Percentiles rank a stretch among this genome's conserved stretches.
These are phyloP conservation scores for Microctenopoma stevenorrisi DNA, from an alignment of 2,797 vertebrate species.

Conservation along the genomic window DNA sequence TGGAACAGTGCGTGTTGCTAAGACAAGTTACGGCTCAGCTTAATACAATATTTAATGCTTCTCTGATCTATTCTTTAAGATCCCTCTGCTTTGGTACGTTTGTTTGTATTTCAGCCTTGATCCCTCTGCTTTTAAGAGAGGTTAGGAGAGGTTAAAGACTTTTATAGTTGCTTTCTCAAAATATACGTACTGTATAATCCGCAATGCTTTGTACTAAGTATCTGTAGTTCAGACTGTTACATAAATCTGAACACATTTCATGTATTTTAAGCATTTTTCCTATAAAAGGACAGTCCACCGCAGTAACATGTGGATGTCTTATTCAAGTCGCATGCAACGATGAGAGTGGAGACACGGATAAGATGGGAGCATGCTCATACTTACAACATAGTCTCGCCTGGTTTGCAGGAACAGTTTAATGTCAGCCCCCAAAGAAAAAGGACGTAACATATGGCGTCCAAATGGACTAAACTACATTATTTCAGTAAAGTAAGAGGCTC, in stretches of 20 bases:
- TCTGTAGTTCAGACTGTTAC: slow-evolving; percentile 16
- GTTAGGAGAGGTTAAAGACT: slow-evolving; percentile 44
- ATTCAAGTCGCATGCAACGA: slow-evolving; percentile 43
- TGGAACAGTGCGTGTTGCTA: not conserved
- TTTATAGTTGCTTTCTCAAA: slow-evolving; percentile 26
- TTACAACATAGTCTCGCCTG: slow-evolving; percentile 40
- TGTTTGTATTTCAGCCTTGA: slow-evolving; percentile 32
- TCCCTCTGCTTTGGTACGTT: slow-evolving; percentile 19
- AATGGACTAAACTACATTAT: not conserved
- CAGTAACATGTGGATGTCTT: slow-evolving; percentile 25
- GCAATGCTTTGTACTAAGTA: slow-evolving; percentile 4
- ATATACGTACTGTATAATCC: slow-evolving; percentile 44
- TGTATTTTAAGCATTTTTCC: slow-evolving; percentile 21
- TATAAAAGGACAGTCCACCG: slow-evolving; percentile 28
- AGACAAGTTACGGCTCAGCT: slow-evolving; percentile 11
- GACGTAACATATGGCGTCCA: not conserved
- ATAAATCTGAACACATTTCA: slow-evolving; percentile 2
- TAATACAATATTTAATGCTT: slow-evolving; percentile 41
- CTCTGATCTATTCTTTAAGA: slow-evolving; percentile 26
- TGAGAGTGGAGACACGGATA: slow-evolving; percentile 40
- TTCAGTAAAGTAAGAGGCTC: not conserved
- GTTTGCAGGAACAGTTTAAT: slow-evolving; percentile 23
- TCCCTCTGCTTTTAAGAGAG: slow-evolving; percentile 25
- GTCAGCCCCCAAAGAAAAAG: slow-evolving; percentile 21
- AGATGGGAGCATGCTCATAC: slow-evolving; percentile 50